phyloP scores from a whole-genome alignment of 2,113 vertebrate species.

The Galbula dea region DNA sequence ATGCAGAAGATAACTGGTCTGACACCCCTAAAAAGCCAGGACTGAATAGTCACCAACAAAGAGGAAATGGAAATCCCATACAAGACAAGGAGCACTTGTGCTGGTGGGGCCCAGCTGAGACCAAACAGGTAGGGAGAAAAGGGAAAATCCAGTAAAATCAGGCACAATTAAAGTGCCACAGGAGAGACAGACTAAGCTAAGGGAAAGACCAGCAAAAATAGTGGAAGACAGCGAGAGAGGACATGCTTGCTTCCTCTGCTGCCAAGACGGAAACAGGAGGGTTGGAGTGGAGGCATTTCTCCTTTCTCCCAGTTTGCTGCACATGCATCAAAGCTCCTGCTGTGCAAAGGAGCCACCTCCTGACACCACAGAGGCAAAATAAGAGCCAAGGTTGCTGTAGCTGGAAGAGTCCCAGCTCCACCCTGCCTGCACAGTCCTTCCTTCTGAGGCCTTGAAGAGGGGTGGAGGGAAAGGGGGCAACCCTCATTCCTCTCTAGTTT shows the following conservation, averaged over 20 bases:
- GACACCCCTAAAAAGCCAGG: background rate
- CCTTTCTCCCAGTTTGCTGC: background rate
- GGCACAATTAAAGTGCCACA: background rate
- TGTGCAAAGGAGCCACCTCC: background rate
- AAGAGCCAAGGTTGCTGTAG: background rate
- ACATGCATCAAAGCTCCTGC: background rate
- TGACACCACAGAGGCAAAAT: background rate
- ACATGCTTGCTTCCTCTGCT: background rate
- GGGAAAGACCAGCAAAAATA: background rate
- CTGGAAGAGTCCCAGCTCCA: background rate
- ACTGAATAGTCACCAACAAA: background rate
- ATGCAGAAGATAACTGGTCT: no score
- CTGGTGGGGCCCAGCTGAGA: background rate
- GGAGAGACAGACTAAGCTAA: background rate
- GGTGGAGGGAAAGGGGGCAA: background rate
- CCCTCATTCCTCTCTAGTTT: slow-evolving; percentile 28
- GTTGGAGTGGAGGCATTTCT: background rate
- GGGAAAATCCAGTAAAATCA: background rate
- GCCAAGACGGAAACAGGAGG: background rate
- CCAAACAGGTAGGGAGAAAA: background rate
- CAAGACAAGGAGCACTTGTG: background rate
- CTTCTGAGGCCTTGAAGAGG: background rate
- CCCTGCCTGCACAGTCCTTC: background rate
- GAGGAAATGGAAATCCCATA: background rate
- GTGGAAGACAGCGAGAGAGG: rapidly evolving